phyloP scores from a whole-genome alignment of 2,888 invertebrate species.

The Erpobdella octoculata region DNA sequence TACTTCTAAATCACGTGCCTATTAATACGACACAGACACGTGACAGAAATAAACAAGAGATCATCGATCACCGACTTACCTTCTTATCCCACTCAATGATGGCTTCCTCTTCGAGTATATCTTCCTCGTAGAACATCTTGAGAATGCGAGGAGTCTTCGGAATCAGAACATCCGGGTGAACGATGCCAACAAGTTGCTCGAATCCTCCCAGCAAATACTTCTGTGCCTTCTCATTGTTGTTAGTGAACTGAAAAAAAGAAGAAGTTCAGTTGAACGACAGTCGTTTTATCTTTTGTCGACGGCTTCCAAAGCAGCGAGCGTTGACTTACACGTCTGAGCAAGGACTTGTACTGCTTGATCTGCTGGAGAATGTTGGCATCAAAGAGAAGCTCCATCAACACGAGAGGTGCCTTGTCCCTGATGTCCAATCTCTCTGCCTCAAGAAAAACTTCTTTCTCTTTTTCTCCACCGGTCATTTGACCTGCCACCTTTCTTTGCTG shows the following conservation, averaged over 20 bases:
- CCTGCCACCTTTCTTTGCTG: constrained; percentile 29
- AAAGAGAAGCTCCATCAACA: constrained; percentile 80
- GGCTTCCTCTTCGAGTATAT: constrained; percentile 87
- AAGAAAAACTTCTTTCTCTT: constrained; percentile 61
- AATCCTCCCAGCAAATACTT: constrained; percentile 85
- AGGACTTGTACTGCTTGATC: constrained; percentile 50
- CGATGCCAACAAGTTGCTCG: constrained; percentile 75
- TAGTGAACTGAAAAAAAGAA: constrained; percentile 47
- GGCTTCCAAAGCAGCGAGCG: neutral
- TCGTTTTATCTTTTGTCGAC: neutral
- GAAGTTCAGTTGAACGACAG: neutral
- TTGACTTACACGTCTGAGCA: constrained; percentile 45
- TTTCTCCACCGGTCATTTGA: constrained; percentile 32
- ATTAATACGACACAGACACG: too few relatives aligned
- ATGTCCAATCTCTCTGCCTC: constrained; percentile 88
- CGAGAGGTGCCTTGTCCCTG: constrained; percentile 82
- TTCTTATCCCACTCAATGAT: constrained; percentile 91
- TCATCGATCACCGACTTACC: constrained; percentile 55
- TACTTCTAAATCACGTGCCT: too few relatives aligned
- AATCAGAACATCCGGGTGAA: constrained; percentile 68
- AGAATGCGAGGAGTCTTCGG: constrained; percentile 79
- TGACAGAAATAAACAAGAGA: too few relatives aligned
- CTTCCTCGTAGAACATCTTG: constrained; percentile 84
- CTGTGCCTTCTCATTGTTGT: constrained; percentile 54
- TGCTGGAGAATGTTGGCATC: constrained; percentile 55